Evolutionary conservation across 23 tunicate genomes (phyloP).

Genomic region (Halocynthia roretzi): DNA sequence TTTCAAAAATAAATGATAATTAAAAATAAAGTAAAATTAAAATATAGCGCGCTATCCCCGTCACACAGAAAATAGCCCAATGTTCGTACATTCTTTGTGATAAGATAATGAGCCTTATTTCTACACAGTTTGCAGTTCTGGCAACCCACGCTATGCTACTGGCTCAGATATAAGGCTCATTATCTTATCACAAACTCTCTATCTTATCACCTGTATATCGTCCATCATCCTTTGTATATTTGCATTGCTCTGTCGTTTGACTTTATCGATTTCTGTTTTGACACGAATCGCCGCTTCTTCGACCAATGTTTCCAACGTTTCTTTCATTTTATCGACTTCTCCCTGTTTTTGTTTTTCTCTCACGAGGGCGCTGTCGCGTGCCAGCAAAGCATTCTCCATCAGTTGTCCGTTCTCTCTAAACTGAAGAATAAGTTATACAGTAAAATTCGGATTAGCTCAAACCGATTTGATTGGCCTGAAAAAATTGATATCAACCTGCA

Average conservation of each 20-base stretch:
- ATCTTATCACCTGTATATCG: constrained; percentile 47
- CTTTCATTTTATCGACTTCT: constrained; percentile 39
- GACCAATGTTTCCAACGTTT: constrained; percentile 76
- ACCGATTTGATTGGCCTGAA: too few relatives aligned
- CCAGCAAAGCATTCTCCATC: constrained; percentile 62
- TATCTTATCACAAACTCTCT: too few relatives aligned
- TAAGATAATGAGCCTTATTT: neutral
- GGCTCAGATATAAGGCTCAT: too few relatives aligned
- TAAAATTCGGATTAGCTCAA: too few relatives aligned
- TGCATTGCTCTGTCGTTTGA: constrained; percentile 29
- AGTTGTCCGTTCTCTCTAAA: constrained; percentile 55
- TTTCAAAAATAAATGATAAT: neutral
- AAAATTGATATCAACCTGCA: constrained; percentile 46
- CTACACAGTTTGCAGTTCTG: neutral
- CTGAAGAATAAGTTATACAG: neutral
- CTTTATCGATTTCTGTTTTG: constrained; percentile 57
- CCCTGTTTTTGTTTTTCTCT: constrained; percentile 46
- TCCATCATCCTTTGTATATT: constrained; percentile 40
- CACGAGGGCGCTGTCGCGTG: constrained; percentile 60
- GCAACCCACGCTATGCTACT: neutral
- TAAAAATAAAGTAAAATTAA: neutral
- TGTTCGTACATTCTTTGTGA: neutral
- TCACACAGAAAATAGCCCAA: neutral
- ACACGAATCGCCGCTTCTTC: constrained; percentile 68
- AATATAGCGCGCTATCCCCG: neutral